Conservation (phyloP, 2,797 vertebrate genomes). For the Galagoides demidoff region DNA sequence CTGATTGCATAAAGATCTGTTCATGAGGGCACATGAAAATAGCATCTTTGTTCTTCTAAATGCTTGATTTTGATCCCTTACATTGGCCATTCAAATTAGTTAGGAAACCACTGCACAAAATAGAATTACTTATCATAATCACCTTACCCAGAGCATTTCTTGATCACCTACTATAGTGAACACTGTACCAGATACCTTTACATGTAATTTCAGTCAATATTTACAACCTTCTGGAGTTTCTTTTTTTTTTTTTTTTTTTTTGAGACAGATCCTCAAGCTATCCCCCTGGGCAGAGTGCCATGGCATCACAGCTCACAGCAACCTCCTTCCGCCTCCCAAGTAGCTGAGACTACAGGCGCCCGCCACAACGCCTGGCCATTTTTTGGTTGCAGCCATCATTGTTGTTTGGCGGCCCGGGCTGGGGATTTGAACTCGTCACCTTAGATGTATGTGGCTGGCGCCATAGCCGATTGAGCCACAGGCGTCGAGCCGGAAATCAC, state of each 20-base stretch:
- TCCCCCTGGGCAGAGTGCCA: too few relatives aligned
- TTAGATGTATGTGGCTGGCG: too few relatives aligned
- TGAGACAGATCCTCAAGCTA: too few relatives aligned
- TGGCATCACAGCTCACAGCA: too few relatives aligned
- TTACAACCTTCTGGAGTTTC: slow-evolving; percentile 27
- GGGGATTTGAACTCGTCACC: too few relatives aligned
- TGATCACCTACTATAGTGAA: slow-evolving; percentile 14
- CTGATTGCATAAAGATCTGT: slow-evolving; percentile 45
- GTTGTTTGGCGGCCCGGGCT: too few relatives aligned
- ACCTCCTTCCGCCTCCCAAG: too few relatives aligned
- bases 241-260: neutral
- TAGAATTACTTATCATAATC: slow-evolving; percentile 52
- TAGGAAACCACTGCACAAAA: slow-evolving; percentile 53
- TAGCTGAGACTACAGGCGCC: too few relatives aligned
- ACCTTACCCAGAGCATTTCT: slow-evolving; percentile 42
- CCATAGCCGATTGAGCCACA: too few relatives aligned
- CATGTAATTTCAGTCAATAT: slow-evolving; percentile 37
- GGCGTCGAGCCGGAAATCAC: too few relatives aligned
- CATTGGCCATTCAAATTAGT: slow-evolving; percentile 56
- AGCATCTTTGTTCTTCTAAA: slow-evolving; percentile 42
- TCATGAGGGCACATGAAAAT: slow-evolving; percentile 41
- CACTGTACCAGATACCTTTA: slow-evolving; percentile 33
- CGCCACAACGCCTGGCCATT: too few relatives aligned
- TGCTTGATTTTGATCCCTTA: slow-evolving; percentile 53
- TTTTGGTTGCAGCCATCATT: too few relatives aligned